phyloP scores from a whole-genome alignment of 2,113 vertebrate genomes.

The Probosciger aterrimus region DNA sequence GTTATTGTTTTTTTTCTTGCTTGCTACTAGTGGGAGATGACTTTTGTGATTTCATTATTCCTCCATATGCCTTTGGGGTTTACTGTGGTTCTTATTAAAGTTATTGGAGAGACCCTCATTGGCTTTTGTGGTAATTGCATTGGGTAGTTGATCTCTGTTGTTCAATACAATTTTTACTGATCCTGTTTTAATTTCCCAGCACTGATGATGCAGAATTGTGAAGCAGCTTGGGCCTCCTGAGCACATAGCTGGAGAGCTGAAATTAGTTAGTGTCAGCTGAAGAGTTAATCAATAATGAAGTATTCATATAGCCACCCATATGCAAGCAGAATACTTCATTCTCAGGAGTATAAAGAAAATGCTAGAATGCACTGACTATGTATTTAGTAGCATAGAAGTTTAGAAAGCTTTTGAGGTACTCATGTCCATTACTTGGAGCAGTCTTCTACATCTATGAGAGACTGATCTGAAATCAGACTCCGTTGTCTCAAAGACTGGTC shows the following conservation, averaged over 20 bases:
- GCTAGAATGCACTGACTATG: background rate
- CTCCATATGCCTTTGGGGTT: background rate
- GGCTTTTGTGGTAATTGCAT: background rate
- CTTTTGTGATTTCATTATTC: background rate
- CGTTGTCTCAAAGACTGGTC: background rate
- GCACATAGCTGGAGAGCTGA: background rate
- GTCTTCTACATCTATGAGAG: background rate
- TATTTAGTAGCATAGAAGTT: background rate
- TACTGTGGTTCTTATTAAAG: background rate
- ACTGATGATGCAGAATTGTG: background rate
- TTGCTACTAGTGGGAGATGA: background rate
- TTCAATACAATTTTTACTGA: background rate
- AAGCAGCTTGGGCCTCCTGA: background rate
- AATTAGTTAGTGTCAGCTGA: background rate
- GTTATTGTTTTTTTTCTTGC: background rate
- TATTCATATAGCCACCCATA: background rate
- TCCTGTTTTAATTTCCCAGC: background rate
- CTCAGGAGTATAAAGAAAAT: background rate
- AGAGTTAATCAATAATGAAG: background rate
- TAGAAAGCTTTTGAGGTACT: background rate
- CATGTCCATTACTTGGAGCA: background rate
- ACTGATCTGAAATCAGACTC: background rate
- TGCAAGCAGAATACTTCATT: background rate
- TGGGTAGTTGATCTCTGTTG: background rate
- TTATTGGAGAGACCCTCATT: background rate